These are phyloP conservation scores for Salvator merianae DNA, from an alignment of 2,113 vertebrate genomes.

Conservation along the genomic window DNA sequence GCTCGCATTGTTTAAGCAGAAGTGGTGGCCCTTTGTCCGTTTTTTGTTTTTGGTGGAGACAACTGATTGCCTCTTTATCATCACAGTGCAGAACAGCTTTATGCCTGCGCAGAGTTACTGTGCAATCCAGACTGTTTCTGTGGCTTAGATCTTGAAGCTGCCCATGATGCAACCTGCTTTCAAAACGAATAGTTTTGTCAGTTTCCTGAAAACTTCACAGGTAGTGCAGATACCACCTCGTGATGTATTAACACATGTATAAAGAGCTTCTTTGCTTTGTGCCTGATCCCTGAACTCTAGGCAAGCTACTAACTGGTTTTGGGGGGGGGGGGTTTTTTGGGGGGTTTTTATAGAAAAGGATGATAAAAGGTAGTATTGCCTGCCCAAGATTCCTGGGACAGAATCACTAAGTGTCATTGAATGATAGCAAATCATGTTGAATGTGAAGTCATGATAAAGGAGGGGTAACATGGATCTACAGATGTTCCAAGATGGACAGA, in stretches of 20 bases:
- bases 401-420: not conserved
- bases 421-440: too few species aligned
- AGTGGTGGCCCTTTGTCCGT: too few species aligned
- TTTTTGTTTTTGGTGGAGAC: not conserved
- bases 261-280: not conserved
- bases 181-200: not conserved
- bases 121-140: not conserved
- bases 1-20: too few species aligned
- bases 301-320: not conserved
- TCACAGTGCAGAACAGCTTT: not conserved
- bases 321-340: not conserved
- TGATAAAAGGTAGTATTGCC: not conserved
- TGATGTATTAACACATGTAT: not conserved
- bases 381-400: not conserved
- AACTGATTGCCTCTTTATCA: not conserved
- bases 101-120: not conserved
- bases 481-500: not conserved
- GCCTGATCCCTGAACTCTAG: not conserved
- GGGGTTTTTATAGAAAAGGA: not conserved
- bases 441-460: not conserved
- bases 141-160: not conserved
- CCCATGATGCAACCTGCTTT: not conserved
- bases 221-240: not conserved
- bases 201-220: not conserved
- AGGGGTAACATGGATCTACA: not conserved